A percentile compares a stretch with the other conserved stretches of the same genome.
phyloP scores from a whole-genome alignment of 2,888 invertebrate species.

The Aradus depressus region DNA sequence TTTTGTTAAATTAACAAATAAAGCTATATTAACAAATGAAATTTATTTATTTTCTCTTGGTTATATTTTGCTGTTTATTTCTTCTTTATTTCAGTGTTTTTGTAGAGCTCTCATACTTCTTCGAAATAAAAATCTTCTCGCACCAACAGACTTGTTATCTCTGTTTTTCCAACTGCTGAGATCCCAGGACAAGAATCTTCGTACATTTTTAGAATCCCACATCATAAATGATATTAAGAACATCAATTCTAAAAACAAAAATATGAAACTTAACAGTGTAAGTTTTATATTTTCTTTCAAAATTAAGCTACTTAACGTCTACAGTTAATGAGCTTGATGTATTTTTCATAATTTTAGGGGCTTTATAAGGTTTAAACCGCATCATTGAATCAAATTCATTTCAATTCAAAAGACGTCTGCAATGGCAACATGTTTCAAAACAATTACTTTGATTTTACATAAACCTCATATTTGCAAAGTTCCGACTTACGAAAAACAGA shows the following conservation, averaged over 20 bases:
- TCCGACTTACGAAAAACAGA: too few relatives aligned
- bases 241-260: slow-evolving; percentile 85
- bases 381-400: too few relatives aligned
- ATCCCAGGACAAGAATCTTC: slow-evolving; percentile 79
- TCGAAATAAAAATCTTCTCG: slow-evolving; percentile 81
- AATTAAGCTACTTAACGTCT: too few relatives aligned
- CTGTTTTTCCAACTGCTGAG: slow-evolving; percentile 83
- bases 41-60: background rate
- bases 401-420: too few relatives aligned
- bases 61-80: background rate
- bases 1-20: background rate
- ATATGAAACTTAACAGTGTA: slow-evolving; percentile 74
- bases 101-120: slow-evolving; percentile 87
- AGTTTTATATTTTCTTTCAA: slow-evolving; percentile 30
- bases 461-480: too few relatives aligned
- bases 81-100: slow-evolving; percentile 47
- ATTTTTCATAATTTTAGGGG: too few relatives aligned
- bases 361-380: too few relatives aligned
- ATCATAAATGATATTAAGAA: slow-evolving; percentile 93
- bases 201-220: slow-evolving; percentile 80
- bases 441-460: too few relatives aligned
- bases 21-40: background rate
- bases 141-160: slow-evolving; percentile 74
- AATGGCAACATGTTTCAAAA: too few relatives aligned
- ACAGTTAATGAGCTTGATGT: too few relatives aligned